Evolutionary conservation across 1,140 invertebrate species (phyloP).

Genomic region (Lineus longissimus): DNA sequence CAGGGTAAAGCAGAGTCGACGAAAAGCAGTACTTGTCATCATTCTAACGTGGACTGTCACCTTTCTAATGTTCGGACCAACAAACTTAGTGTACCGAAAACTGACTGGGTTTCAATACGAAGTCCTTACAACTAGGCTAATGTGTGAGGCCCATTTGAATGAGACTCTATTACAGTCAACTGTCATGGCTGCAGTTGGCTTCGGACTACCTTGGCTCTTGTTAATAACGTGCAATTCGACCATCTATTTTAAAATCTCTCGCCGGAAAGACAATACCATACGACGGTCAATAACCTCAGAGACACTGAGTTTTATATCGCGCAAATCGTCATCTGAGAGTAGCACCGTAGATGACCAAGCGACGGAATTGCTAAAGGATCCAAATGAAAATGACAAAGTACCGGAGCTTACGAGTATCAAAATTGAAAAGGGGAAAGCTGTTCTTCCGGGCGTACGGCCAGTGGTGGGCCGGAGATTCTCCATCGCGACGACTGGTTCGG

Average conservation of each 20-base stretch:
- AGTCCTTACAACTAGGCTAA: neutral
- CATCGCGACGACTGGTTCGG: neutral
- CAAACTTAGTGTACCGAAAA: neutral
- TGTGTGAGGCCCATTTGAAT: neutral
- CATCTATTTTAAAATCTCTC: constrained; percentile 2
- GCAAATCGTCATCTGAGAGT: neutral
- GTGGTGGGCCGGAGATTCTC: neutral
- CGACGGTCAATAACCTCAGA: constrained; percentile 1
- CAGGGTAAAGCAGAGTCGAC: constrained; percentile 1
- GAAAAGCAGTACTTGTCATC: neutral
- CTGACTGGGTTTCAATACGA: neutral
- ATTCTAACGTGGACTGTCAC: neutral
- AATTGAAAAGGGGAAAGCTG: neutral
- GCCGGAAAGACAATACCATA: constrained; percentile 1
- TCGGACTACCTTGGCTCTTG: neutral
- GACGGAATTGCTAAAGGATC: neutral
- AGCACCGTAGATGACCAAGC: neutral
- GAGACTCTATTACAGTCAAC: neutral
- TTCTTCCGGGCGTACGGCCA: neutral
- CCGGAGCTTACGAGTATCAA: neutral
- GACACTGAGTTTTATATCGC: constrained; percentile 3
- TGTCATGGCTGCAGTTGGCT: neutral
- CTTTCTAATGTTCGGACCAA: neutral
- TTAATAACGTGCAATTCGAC: neutral
- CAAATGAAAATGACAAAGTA: neutral